Evolutionary conservation across 1,140 invertebrate species (phyloP).

Genomic region (Drosophila dunni): DNA sequence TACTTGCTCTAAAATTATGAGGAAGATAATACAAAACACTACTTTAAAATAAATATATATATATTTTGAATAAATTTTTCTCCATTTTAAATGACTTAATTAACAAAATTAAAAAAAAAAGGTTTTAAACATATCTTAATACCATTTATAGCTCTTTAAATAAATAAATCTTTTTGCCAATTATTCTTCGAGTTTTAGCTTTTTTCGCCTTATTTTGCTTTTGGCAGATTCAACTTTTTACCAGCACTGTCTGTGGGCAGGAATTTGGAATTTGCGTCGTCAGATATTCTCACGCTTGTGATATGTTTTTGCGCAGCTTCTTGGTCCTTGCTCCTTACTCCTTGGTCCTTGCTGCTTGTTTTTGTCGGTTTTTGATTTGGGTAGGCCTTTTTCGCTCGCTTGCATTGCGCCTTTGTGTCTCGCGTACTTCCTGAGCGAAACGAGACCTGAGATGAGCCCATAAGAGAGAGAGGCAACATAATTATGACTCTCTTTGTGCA

Average conservation of each 20-base stretch:
- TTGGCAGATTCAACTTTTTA: too few relatives aligned
- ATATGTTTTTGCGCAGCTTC: conserved; percentile 42
- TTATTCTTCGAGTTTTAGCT: too few relatives aligned
- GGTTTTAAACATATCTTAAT: too few relatives aligned
- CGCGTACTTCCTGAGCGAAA: conserved; percentile 33
- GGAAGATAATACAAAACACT: too few relatives aligned
- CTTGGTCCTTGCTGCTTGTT: conserved; percentile 38
- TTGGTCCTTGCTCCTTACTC: conserved; percentile 27
- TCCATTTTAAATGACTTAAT: too few relatives aligned
- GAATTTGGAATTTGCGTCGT: conserved; percentile 31
- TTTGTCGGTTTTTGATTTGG: conserved; percentile 71
- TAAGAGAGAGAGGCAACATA: conserved; percentile 17
- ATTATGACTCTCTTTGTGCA: conserved; percentile 22
- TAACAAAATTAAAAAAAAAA: too few relatives aligned
- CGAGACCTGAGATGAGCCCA: neutral
- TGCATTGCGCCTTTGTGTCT: conserved; percentile 49
- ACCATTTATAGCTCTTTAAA: too few relatives aligned
- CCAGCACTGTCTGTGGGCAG: conserved; percentile 1
- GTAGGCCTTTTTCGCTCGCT: conserved; percentile 54
- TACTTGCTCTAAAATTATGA: too few relatives aligned
- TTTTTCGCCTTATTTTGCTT: too few relatives aligned
- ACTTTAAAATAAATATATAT: too few relatives aligned
- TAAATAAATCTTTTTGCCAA: too few relatives aligned
- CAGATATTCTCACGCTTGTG: conserved; percentile 41
- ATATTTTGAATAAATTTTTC: too few relatives aligned